These are phyloP conservation scores for Norana najaformis DNA, from an alignment of 2,888 invertebrate genomes.

Conservation along the genomic window DNA sequence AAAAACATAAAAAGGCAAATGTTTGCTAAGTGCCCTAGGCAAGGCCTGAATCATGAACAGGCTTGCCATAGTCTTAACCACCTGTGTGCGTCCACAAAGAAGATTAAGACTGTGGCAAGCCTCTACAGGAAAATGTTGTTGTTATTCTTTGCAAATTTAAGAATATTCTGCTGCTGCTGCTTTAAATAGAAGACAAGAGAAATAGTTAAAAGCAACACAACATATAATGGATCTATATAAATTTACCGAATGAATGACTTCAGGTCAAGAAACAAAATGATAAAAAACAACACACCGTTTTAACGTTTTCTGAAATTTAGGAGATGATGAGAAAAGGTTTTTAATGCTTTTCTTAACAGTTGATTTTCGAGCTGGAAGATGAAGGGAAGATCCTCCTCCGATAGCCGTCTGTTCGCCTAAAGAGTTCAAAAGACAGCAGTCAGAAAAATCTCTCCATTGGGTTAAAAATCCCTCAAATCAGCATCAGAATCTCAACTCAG, in stretches of 20 bases:
- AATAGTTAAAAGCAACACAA: neutral
- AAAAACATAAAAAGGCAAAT: neutral
- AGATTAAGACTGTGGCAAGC: too few species aligned
- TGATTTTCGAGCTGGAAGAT: conserved; percentile 68
- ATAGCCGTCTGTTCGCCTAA: neutral
- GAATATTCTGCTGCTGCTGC: neutral
- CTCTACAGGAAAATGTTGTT: neutral
- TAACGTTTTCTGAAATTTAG: conserved; percentile 92
- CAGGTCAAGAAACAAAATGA: neutral
- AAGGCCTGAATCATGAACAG: neutral
- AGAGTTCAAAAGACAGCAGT: neutral
- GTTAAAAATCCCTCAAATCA: neutral
- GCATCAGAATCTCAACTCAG: neutral
- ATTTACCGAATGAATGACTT: neutral
- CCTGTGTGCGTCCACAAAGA: neutral
- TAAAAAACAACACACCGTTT: conserved; percentile 69
- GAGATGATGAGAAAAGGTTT: conserved; percentile 90
- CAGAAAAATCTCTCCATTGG: neutral
- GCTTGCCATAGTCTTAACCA: neutral
- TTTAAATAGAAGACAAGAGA: neutral
- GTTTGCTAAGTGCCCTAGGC: neutral
- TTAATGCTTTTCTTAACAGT: conserved; percentile 76
- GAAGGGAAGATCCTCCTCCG: conserved; percentile 68
- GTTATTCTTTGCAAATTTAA: neutral
- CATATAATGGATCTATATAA: neutral